Evolutionary conservation across 2,113 vertebrate genomes (phyloP).

Genomic region (Otolemur garnettii): DNA sequence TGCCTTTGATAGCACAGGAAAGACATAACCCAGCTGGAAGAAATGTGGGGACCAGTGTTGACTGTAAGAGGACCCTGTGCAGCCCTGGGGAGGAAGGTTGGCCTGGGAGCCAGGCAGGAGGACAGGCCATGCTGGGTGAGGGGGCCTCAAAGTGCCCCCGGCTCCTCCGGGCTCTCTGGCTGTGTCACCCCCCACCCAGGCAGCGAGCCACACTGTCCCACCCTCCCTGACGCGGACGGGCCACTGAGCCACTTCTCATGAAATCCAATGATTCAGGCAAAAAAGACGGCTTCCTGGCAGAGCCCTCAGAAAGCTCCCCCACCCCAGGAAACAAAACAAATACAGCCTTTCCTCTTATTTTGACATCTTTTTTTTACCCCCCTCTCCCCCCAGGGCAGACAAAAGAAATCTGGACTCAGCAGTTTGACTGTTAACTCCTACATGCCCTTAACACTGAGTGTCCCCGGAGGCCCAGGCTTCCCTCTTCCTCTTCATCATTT

Average conservation of each 20-base stretch:
- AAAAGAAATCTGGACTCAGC: conserved; percentile 60
- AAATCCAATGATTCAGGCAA: conserved; percentile 30
- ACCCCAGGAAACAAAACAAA: conserved; percentile 72
- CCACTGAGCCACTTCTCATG: not conserved
- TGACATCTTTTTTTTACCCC: conserved; percentile 64
- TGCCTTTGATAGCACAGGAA: not conserved
- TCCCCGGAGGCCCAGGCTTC: not conserved
- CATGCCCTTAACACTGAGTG: conserved; percentile 27
- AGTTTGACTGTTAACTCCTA: conserved; percentile 70
- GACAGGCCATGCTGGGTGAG: not conserved
- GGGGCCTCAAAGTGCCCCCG: not conserved
- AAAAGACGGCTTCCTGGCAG: conserved; percentile 70
- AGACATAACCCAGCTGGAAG: not conserved
- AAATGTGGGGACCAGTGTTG: not conserved
- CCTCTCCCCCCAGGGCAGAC: not conserved
- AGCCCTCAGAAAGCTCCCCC: conserved; percentile 64
- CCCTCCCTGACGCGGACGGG: not conserved
- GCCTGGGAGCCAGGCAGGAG: not conserved
- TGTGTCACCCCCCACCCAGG: not conserved
- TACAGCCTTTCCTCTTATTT: conserved; percentile 62
- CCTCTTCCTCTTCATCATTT: not conserved
- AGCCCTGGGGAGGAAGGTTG: not conserved
- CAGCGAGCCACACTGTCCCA: accelerated
- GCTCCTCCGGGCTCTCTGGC: too few species aligned
- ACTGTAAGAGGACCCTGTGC: not conserved